A percentile compares a stretch with the other conserved stretches of the same genome.
Evolutionary conservation across 2,797 vertebrate species (phyloP).

Genomic region (Meda fulgida): DNA sequence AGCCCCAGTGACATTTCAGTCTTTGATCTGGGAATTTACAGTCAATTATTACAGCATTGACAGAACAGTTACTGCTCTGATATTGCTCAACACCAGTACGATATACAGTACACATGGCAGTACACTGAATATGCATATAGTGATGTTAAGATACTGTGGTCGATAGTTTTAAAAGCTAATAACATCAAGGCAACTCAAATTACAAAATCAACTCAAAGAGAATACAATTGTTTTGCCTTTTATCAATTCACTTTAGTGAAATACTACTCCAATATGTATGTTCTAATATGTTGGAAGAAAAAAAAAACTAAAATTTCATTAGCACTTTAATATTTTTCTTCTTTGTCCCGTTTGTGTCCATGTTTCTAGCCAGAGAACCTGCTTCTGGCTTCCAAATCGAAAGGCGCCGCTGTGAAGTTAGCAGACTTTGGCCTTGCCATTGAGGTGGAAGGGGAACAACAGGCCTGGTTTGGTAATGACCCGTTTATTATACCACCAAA

Average conservation of each 20-base stretch:
- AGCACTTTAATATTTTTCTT: background rate
- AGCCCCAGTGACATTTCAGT: background rate
- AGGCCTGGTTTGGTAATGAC: constrained; percentile 94
- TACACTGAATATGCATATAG: background rate
- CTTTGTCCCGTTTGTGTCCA: background rate
- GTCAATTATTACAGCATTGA: background rate
- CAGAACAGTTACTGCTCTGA: background rate
- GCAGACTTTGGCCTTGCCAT: constrained; percentile 96
- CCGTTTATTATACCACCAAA: background rate
- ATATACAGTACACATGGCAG: background rate
- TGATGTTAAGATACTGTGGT: background rate
- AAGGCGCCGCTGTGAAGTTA: constrained; percentile 94
- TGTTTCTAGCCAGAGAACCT: constrained; percentile 90
- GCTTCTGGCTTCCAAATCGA: constrained; percentile 92
- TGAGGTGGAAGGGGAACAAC: constrained; percentile 96
- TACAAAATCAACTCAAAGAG: background rate
- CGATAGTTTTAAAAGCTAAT: background rate
- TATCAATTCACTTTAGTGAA: background rate
- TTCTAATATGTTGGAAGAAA: background rate
- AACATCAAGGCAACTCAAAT: background rate
- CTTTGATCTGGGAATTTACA: background rate
- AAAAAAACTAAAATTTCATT: background rate
- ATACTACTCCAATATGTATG: background rate
- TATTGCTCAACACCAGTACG: background rate
- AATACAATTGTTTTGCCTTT: background rate